A percentile compares a stretch with the other conserved stretches of the same genome.
Evolutionary conservation across 2,797 vertebrate genomes (phyloP).

Genomic region (Erethizon dorsatum): DNA sequence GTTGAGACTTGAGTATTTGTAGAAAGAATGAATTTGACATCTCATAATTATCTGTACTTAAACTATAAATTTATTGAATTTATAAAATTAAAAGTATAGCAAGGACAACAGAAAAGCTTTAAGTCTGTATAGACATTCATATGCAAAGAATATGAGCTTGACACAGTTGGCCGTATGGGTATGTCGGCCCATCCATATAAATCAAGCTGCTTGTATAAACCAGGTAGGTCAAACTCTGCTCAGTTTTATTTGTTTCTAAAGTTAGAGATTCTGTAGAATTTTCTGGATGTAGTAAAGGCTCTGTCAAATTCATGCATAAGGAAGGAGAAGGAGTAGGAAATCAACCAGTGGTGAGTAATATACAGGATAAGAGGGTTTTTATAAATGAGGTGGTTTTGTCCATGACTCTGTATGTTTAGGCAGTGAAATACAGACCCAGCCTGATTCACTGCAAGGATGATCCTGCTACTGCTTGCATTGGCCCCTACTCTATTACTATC

Average conservation of each 20-base stretch:
- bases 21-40: slow-evolving; percentile 35
- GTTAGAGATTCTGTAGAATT: not conserved
- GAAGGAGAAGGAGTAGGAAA: not conserved
- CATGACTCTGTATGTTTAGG: not conserved
- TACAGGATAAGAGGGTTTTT: not conserved
- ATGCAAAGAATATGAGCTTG: not conserved
- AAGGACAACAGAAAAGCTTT: not conserved
- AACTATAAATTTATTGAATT: slow-evolving; percentile 15
- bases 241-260: slow-evolving; percentile 27
- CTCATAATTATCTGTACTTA: not conserved
- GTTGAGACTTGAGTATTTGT: not conserved
- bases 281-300: not conserved
- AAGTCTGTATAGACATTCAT: not conserved
- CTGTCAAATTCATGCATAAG: not conserved
- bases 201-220: not conserved
- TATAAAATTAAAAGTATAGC: slow-evolving; percentile 35
- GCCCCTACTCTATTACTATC: not conserved
- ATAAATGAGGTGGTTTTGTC: not conserved
- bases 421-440: not conserved
- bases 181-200: not conserved
- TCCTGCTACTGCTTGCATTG: not conserved
- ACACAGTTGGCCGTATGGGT: not conserved
- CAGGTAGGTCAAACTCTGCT: slow-evolving; percentile 5
- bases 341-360: not conserved
- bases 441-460: not conserved